A percentile compares a stretch with the other conserved stretches of the same genome.
phyloP scores from a whole-genome alignment of 2,888 invertebrate species.

The Acanthoscelides obtectus region DNA sequence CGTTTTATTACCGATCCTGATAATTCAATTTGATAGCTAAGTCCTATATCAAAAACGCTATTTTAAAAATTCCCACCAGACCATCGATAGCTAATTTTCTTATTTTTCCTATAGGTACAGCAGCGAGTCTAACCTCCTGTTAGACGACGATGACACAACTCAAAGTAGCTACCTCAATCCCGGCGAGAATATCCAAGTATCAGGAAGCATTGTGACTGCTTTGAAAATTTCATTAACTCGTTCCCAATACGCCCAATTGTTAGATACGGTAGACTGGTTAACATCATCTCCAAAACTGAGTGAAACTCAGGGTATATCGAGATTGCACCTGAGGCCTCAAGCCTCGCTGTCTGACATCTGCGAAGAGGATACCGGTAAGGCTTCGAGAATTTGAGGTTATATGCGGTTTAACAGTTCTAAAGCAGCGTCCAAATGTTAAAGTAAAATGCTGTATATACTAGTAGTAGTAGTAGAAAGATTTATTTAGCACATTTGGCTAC shows the following conservation, averaged over 20 bases:
- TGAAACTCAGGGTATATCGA: slow-evolving; percentile 38
- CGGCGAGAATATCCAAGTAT: slow-evolving; percentile 50
- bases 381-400: no score
- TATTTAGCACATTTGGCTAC: no score
- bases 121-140: slow-evolving; percentile 38
- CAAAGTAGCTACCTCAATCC: slow-evolving; percentile 15
- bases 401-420: no score
- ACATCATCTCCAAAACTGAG: slow-evolving; percentile 39
- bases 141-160: slow-evolving; percentile 33
- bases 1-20: no score
- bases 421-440: no score
- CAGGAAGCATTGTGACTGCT: slow-evolving; percentile 76
- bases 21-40: no score
- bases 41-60: no score
- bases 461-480: no score
- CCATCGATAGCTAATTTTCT: no score
- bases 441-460: no score
- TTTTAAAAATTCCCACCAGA: no score
- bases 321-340: slow-evolving; percentile 25
- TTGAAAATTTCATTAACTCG: slow-evolving; percentile 82
- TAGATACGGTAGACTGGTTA: slow-evolving; percentile 61
- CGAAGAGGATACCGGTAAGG: slow-evolving; percentile 44
- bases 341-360: slow-evolving; percentile 40
- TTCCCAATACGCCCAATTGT: slow-evolving; percentile 83
- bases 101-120: slow-evolving; percentile 28